These are phyloP conservation scores for Vanacampus margaritifer DNA, from an alignment of 2,113 vertebrate genomes.

Conservation along the genomic window DNA sequence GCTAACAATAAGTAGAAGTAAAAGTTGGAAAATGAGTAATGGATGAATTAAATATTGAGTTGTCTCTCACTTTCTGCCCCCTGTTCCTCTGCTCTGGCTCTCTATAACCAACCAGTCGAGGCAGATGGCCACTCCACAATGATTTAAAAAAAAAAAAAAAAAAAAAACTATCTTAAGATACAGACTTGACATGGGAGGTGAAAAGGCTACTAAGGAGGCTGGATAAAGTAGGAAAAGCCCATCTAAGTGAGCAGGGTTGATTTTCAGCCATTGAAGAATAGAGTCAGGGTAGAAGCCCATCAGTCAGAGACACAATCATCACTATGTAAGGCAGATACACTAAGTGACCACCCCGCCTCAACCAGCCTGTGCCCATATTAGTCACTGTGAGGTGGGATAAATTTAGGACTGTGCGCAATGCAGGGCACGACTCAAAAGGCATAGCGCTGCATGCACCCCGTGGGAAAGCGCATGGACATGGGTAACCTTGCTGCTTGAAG, in stretches of 20 bases:
- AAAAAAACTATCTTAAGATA: too few species aligned
- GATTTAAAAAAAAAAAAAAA: too few species aligned
- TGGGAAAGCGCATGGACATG: conserved; percentile 22
- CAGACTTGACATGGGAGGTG: neutral
- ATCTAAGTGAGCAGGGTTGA: conserved; percentile 23
- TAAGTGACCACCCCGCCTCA: conserved; percentile 39
- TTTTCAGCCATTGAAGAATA: conserved; percentile 22
- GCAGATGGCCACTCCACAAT: too few species aligned
- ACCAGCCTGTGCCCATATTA: conserved; percentile 62
- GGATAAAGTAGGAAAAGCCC: conserved; percentile 7
- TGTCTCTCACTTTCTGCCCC: neutral
- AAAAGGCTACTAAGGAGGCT: neutral
- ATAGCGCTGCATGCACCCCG: conserved; percentile 36
- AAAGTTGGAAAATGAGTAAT: neutral
- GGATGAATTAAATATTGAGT: neutral
- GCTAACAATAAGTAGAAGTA: neutral
- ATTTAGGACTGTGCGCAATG: conserved; percentile 58
- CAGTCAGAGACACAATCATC: conserved; percentile 62
- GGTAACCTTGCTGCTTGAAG: conserved; percentile 11
- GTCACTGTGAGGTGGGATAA: conserved; percentile 63
- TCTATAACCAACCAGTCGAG: neutral
- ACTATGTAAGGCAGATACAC: conserved; percentile 62
- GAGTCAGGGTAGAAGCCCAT: conserved; percentile 27
- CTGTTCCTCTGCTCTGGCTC: neutral
- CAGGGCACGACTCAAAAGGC: conserved; percentile 36